A percentile compares a stretch with the other conserved stretches of the same genome.
Conservation (phyloP, 2,888 invertebrate species). For the Brassicogethes aeneus region DNA sequence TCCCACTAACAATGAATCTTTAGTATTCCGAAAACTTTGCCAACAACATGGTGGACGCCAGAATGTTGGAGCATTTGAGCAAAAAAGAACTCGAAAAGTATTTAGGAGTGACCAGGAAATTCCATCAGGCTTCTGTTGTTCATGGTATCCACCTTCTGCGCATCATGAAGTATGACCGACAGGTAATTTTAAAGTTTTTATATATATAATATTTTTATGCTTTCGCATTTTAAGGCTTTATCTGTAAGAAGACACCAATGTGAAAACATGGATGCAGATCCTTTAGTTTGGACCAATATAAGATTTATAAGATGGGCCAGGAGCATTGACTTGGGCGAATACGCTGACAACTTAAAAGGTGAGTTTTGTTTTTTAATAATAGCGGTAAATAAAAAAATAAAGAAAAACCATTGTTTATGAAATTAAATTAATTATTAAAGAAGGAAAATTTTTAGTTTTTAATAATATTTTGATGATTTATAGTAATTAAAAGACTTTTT, state of each 20-base stretch:
- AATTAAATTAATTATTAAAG: no score
- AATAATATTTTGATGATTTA: no score
- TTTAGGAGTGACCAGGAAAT: conserved; percentile 84
- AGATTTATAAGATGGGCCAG: conserved; percentile 90
- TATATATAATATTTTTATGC: background rate
- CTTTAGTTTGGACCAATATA: conserved; percentile 93
- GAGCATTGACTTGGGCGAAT: conserved; percentile 88
- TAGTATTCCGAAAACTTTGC: conserved; percentile 83
- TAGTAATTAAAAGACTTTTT: no score
- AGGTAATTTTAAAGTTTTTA: conserved; percentile 45
- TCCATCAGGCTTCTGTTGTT: conserved; percentile 90
- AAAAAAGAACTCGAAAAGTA: conserved; percentile 93
- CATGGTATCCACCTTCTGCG: conserved; percentile 88
- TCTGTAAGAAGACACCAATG: conserved; percentile 81
- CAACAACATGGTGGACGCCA: conserved; percentile 83
- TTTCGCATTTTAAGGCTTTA: conserved; percentile 55
- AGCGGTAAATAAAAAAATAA: no score
- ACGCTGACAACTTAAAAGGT: conserved; percentile 89
- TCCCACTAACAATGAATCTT: background rate
- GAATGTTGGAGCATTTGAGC: conserved; percentile 86
- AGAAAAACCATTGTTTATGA: no score
- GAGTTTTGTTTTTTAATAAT: conserved; percentile 11
- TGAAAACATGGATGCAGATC: conserved; percentile 82
- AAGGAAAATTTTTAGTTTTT: no score
- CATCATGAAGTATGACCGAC: conserved; percentile 87